Conservation (phyloP, 2,888 invertebrate genomes). For the Entomobrya proxima region DNA sequence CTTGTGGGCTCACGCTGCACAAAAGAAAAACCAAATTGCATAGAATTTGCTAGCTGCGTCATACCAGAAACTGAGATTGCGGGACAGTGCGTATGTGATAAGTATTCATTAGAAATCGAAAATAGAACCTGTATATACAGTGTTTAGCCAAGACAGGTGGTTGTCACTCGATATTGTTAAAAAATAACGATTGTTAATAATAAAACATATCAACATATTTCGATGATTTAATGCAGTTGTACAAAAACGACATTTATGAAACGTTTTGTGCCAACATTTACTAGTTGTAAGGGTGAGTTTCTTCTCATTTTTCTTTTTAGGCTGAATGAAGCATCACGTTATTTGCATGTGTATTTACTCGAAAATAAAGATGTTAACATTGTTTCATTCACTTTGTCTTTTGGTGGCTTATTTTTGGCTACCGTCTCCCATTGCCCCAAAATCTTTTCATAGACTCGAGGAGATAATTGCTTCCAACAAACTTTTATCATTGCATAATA, state of each 20-base stretch:
- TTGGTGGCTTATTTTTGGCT: neutral
- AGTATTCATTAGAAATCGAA: conserved; percentile 59
- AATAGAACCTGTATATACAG: conserved; percentile 65
- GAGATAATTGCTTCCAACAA: neutral
- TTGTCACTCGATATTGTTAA: no score
- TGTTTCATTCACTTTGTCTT: neutral
- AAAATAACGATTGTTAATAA: no score
- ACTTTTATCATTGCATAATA: neutral
- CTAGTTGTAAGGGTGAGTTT: no score
- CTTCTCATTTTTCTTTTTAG: no score
- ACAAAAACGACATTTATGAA: no score
- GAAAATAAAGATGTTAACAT: no score
- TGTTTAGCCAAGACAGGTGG: neutral
- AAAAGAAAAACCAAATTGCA: conserved; percentile 62
- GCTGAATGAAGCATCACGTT: no score
- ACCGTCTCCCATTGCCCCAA: conserved; percentile 8
- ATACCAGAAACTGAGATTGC: conserved; percentile 62
- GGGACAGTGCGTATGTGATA: conserved; percentile 74
- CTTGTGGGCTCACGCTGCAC: conserved; percentile 69
- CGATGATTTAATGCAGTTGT: no score
- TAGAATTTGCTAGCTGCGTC: conserved; percentile 74
- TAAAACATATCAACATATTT: no score
- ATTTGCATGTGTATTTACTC: no score
- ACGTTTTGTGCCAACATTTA: no score
- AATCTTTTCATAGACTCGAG: conserved; percentile 23